Conservation (phyloP, 2,888 invertebrate genomes). For the Deilephila porcellus region DNA sequence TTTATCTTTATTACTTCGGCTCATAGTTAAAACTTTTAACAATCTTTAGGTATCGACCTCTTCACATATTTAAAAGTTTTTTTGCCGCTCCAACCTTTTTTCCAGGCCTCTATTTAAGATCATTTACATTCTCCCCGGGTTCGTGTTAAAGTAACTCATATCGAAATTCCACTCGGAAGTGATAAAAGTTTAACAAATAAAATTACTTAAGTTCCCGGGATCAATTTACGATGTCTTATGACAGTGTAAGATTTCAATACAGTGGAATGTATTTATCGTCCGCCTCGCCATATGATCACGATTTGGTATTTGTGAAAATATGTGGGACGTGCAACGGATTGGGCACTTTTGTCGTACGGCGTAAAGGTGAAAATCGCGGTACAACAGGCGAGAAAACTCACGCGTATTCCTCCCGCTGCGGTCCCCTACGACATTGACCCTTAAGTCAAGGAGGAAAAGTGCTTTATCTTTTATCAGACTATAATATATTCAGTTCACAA, state of each 20-base stretch:
- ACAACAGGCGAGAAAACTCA: conserved; percentile 51
- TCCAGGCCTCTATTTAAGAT: not conserved
- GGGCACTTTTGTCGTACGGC: conserved; percentile 50
- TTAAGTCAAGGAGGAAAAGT: conserved; percentile 63
- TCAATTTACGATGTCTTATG: conserved; percentile 75
- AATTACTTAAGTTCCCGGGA: conserved; percentile 62
- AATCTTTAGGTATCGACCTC: conserved; percentile 19
- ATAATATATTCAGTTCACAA: conserved; percentile 84
- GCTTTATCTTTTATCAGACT: conserved; percentile 63
- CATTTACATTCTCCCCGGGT: conserved; percentile 21
- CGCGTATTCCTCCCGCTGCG: conserved; percentile 70
- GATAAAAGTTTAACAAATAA: conserved; percentile 64
- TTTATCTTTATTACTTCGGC: conserved; percentile 55
- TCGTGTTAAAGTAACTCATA: conserved; percentile 19
- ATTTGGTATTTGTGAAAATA: conserved; percentile 77
- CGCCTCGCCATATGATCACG: conserved; percentile 73
- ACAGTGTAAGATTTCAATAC: conserved; percentile 80
- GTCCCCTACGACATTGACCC: conserved; percentile 61
- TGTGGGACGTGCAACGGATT: conserved; percentile 46
- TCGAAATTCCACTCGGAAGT: conserved; percentile 39
- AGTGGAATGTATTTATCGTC: conserved; percentile 76
- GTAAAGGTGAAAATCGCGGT: conserved; percentile 60
- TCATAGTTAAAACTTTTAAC: conserved; percentile 27
- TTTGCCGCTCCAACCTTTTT: conserved; percentile 1
- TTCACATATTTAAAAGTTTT: conserved; percentile 21